These are phyloP conservation scores for Iselma pallidipennis DNA, from an alignment of 2,888 invertebrate genomes.

Conservation along the genomic window DNA sequence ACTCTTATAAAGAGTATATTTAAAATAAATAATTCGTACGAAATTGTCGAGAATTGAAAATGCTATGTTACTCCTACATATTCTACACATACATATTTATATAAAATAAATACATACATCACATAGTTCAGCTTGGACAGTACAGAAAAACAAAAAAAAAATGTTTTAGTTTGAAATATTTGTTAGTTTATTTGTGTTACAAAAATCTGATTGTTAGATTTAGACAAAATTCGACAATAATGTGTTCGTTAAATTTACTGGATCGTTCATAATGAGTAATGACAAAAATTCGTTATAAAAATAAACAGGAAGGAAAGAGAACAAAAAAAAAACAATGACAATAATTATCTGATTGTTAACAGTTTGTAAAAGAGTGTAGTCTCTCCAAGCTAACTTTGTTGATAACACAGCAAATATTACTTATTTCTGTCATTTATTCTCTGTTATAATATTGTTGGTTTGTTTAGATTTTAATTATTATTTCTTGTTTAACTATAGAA, in stretches of 20 bases:
- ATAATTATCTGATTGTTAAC: background rate
- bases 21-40: background rate
- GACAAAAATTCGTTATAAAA: too few relatives aligned
- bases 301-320: too few relatives aligned
- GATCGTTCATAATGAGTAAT: background rate
- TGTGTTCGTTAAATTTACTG: background rate
- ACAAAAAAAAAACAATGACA: too few relatives aligned
- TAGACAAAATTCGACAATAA: constrained; percentile 4
- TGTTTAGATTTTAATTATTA: background rate
- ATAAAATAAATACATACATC: background rate
- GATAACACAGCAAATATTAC: too few relatives aligned
- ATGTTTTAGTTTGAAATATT: background rate
- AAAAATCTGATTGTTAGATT: background rate
- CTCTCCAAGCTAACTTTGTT: constrained; percentile 5
- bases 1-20: background rate
- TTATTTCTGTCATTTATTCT: too few relatives aligned
- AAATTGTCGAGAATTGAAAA: background rate
- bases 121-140: constrained; percentile 12
- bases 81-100: background rate
- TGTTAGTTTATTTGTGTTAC: background rate
- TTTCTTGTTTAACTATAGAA: background rate
- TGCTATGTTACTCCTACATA: background rate
- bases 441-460: background rate
- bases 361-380: too few relatives aligned
- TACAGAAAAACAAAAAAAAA: background rate